Percentiles rank a stretch among this genome's conserved stretches.
phyloP scores from a whole-genome alignment of 2,888 invertebrate genomes.

The Diaperis boleti region DNA sequence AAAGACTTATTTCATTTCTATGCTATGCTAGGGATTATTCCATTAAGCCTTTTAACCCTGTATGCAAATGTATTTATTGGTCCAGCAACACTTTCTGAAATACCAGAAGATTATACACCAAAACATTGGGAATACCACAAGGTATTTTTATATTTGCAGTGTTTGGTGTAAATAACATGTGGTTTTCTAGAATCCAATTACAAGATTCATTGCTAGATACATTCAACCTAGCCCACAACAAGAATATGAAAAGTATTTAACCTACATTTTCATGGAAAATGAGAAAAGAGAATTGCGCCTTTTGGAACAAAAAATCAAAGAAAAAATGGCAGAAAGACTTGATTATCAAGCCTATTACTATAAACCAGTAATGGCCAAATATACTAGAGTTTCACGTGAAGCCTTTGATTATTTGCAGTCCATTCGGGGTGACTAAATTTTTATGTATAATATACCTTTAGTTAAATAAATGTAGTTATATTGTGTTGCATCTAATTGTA shows the following conservation, averaged over 20 bases:
- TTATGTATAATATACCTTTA: conserved; percentile 4
- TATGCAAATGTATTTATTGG: conserved; percentile 85
- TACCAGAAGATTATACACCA: conserved; percentile 86
- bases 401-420: conserved; percentile 72
- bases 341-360: conserved; percentile 91
- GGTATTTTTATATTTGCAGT: too few relatives aligned
- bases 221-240: conserved; percentile 79
- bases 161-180: too few relatives aligned
- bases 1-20: conserved; percentile 89
- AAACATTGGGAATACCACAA: conserved; percentile 91
- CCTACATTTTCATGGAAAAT: conserved; percentile 76
- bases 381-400: conserved; percentile 76
- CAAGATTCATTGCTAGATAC: conserved; percentile 77
- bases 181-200: conserved; percentile 76
- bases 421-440: conserved; percentile 65
- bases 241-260: conserved; percentile 86
- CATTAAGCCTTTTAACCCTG: conserved; percentile 73
- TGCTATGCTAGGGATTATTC: conserved; percentile 80
- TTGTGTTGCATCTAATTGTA: too few relatives aligned
- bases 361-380: conserved; percentile 77
- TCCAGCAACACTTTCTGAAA: conserved; percentile 82
- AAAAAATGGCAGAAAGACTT: conserved; percentile 77
- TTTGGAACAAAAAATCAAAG: conserved; percentile 73
- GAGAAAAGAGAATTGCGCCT: conserved; percentile 71
- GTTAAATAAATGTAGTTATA: conserved; percentile 14